A percentile compares a stretch with the other conserved stretches of the same genome.
Evolutionary conservation across 2,113 vertebrate genomes (phyloP).

Genomic region (Oncorhynchus nerka): DNA sequence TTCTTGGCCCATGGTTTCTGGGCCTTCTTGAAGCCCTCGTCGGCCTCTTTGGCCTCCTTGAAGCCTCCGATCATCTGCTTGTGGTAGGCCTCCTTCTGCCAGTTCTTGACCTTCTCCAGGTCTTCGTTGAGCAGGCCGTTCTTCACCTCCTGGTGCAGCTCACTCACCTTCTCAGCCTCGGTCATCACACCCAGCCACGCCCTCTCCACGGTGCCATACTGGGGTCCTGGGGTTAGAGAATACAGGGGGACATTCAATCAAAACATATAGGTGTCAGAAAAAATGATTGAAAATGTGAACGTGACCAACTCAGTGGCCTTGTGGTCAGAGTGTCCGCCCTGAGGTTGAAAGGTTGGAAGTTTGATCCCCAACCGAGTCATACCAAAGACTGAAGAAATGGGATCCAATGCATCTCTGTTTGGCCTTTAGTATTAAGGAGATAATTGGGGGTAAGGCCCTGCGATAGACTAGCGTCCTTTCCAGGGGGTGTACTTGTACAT

Average conservation of each 20-base stretch:
- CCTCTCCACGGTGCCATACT: constrained; percentile 94
- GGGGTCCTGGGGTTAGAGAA: constrained; percentile 80
- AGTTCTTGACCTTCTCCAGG: constrained; percentile 96
- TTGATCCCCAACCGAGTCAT: too few species aligned
- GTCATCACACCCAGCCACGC: constrained; percentile 95
- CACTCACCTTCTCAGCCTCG: constrained; percentile 92
- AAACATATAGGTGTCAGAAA: not conserved
- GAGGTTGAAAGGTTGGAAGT: too few species aligned
- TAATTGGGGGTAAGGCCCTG: too few species aligned
- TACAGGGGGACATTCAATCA: not conserved
- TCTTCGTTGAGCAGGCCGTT: constrained; percentile 89
- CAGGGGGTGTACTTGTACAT: too few species aligned
- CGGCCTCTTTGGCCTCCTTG: constrained; percentile 96
- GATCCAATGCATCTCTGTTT: too few species aligned
- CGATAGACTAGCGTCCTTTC: too few species aligned
- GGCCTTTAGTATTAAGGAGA: too few species aligned
- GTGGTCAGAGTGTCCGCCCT: too few species aligned
- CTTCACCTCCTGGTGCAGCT: constrained; percentile 95
- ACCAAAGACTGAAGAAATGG: too few species aligned
- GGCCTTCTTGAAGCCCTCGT: constrained; percentile 96
- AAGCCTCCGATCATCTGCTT: constrained; percentile 98
- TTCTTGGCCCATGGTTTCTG: constrained; percentile 99
- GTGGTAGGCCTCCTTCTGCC: constrained; percentile 98
- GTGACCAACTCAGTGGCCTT: too few species aligned
- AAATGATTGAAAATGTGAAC: not conserved